These are phyloP conservation scores for Paratilapia polleni DNA, from an alignment of 2,113 vertebrate species.

Conservation along the genomic window DNA sequence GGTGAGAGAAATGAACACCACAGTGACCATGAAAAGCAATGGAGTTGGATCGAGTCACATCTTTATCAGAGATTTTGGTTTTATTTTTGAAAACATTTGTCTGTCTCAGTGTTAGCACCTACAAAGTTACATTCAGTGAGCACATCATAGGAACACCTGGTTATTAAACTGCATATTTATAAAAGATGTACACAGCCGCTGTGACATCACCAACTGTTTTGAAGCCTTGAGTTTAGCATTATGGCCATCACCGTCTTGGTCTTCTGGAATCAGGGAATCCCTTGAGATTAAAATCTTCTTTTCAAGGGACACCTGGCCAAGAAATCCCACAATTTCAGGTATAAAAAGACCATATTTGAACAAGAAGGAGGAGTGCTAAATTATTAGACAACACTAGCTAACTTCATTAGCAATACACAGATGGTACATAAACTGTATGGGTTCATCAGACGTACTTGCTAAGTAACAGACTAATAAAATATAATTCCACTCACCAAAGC, in stretches of 20 bases:
- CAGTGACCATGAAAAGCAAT: background rate
- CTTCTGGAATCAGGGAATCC: no score
- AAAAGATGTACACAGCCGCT: background rate
- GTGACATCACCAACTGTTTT: background rate
- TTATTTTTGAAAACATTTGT: background rate
- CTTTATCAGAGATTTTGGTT: background rate
- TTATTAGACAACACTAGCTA: no score
- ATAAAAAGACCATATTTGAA: no score
- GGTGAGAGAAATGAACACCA: constrained; percentile 5
- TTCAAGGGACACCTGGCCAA: background rate
- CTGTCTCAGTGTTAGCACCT: background rate
- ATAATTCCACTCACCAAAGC: no score
- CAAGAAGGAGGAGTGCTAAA: no score
- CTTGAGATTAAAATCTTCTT: background rate
- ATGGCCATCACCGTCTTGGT: no score
- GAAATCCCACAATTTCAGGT: background rate
- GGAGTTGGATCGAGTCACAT: background rate
- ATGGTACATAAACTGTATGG: no score
- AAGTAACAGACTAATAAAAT: no score
- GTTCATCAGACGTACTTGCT: no score
- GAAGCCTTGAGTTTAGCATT: no score
- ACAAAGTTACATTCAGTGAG: background rate
- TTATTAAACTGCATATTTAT: background rate
- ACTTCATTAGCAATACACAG: no score
- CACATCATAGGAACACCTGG: background rate